phyloP scores from a whole-genome alignment of 2,888 invertebrate species.

The Acleris cristana region DNA sequence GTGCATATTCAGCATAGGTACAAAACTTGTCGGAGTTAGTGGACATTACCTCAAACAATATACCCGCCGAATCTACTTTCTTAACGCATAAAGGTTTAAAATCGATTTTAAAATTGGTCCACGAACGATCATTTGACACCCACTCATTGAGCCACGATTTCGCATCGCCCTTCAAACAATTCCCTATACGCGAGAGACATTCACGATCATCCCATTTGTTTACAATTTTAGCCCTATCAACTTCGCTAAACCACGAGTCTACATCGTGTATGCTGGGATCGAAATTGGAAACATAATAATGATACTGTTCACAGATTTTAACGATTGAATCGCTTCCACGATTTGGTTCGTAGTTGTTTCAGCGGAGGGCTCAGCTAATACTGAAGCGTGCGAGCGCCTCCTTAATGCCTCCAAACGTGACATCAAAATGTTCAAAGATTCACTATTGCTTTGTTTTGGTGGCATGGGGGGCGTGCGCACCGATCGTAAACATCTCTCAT shows the following conservation, averaged over 20 bases:
- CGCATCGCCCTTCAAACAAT: constrained; percentile 10
- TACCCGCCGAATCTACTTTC: background rate
- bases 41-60: background rate
- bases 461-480: background rate
- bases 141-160: constrained; percentile 12
- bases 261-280: constrained; percentile 2
- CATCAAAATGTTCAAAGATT: background rate
- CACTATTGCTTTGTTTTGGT: background rate
- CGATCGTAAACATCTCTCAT: no score
- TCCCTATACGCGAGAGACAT: background rate
- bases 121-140: constrained; percentile 11
- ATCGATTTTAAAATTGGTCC: constrained; percentile 17
- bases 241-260: background rate
- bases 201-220: constrained; percentile 4
- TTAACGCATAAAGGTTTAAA: constrained; percentile 1
- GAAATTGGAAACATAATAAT: background rate
- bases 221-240: background rate
- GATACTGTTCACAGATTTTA: background rate
- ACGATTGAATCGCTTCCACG: background rate
- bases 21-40: constrained; percentile 23
- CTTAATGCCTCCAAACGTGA: background rate
- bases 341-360: background rate
- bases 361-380: background rate
- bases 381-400: background rate
- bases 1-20: constrained; percentile 35